Conservation (phyloP, 2,797 vertebrate species). For the Malurus splendens region DNA sequence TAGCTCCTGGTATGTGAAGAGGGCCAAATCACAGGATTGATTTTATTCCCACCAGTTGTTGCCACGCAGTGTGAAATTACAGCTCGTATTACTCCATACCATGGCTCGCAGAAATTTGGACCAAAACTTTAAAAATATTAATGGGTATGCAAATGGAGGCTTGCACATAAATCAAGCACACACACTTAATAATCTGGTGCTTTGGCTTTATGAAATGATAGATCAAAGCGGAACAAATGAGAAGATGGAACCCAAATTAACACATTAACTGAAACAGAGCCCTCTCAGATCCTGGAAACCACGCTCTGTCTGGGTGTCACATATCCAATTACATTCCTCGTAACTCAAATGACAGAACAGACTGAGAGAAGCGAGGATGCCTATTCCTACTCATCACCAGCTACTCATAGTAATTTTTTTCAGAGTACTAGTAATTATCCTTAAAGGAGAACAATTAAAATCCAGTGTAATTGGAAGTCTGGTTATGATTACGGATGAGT, state of each 20-base stretch:
- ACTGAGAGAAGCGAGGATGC: not conserved
- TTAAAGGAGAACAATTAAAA: constrained; percentile 60
- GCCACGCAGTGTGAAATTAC: constrained; percentile 15
- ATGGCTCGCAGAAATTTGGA: constrained; percentile 51
- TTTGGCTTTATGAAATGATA: constrained; percentile 46
- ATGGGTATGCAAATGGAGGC: constrained; percentile 40
- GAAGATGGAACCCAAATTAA: constrained; percentile 60
- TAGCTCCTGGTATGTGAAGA: constrained; percentile 41
- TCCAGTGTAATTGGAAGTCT: constrained; percentile 50
- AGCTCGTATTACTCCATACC: constrained; percentile 1
- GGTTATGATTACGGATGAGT: constrained; percentile 56
- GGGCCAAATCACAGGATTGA: constrained; percentile 16
- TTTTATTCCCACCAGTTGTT: constrained; percentile 40
- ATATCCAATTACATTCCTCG: constrained; percentile 49
- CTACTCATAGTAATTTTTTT: constrained; percentile 54
- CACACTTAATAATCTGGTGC: constrained; percentile 25
- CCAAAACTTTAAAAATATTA: constrained; percentile 46
- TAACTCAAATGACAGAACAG: constrained; percentile 55
- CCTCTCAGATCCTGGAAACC: constrained; percentile 52
- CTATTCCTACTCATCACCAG: constrained; percentile 55
- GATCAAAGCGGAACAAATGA: constrained; percentile 60
- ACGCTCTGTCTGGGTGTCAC: constrained; percentile 45
- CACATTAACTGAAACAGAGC: constrained; percentile 53
- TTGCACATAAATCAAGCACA: constrained; percentile 30
- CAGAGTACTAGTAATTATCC: constrained; percentile 51